Percentiles rank a stretch among this genome's conserved stretches.
Conservation (phyloP, 2,888 invertebrate genomes). For the Drymonia ruficornis region DNA sequence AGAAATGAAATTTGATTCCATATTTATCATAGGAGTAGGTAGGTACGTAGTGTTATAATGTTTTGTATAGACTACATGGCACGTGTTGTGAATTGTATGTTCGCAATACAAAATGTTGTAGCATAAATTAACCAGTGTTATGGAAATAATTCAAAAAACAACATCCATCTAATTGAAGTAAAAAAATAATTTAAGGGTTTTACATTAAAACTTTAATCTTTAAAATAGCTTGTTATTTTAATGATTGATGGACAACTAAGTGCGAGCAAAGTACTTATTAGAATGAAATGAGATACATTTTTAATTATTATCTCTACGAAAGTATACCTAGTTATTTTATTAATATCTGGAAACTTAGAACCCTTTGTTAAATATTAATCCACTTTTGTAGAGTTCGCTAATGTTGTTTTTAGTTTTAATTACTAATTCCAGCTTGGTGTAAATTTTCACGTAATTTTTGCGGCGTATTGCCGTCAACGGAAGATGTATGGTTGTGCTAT, state of each 20-base stretch:
- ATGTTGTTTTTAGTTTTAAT: neutral
- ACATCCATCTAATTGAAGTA: too few species aligned
- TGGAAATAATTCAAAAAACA: too few species aligned
- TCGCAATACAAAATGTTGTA: too few species aligned
- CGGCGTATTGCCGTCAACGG: slow-evolving; percentile 50
- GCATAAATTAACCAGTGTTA: too few species aligned
- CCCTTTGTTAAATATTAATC: neutral
- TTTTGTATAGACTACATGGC: too few species aligned
- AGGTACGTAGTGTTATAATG: too few species aligned
- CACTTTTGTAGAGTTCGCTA: neutral
- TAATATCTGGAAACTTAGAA: neutral
- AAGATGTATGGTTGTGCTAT: slow-evolving; percentile 68
- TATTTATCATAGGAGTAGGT: neutral
- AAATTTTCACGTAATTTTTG: neutral
- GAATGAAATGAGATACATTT: neutral
- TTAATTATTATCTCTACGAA: neutral
- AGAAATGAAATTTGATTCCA: neutral
- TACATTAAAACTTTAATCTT: neutral
- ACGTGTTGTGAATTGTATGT: too few species aligned
- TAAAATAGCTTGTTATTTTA: neutral
- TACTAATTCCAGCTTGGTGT: neutral
- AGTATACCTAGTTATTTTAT: neutral
- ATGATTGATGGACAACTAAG: neutral
- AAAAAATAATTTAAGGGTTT: neutral
- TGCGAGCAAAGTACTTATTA: neutral